Percentiles rank a stretch among this genome's conserved stretches.
These are phyloP conservation scores for Betta splendens DNA, from an alignment of 2,797 vertebrate species.

Conservation along the genomic window DNA sequence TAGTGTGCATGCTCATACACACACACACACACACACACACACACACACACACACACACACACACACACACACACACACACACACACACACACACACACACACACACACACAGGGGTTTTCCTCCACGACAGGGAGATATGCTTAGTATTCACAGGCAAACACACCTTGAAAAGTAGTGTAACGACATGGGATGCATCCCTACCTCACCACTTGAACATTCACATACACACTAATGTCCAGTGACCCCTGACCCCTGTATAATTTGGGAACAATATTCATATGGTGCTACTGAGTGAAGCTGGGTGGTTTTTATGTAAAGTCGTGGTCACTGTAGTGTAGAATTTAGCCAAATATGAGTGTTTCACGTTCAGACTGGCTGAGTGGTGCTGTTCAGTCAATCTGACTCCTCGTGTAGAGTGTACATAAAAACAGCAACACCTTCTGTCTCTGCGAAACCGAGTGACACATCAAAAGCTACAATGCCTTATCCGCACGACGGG, in stretches of 20 bases:
- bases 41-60: constrained; percentile 26
- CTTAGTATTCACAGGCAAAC: constrained; percentile 31
- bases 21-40: constrained; percentile 29
- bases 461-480: constrained; percentile 35
- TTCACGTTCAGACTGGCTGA: constrained; percentile 29
- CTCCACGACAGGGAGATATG: constrained; percentile 56
- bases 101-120: constrained; percentile 46
- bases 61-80: constrained; percentile 22
- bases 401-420: constrained; percentile 28
- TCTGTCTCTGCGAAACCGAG: constrained; percentile 27
- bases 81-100: constrained; percentile 33
- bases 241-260: constrained; percentile 68
- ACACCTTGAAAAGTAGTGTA: constrained; percentile 39
- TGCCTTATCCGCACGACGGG: constrained; percentile 56
- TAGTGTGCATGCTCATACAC: constrained; percentile 51
- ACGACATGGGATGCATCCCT: constrained; percentile 60
- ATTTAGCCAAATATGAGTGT: constrained; percentile 58
- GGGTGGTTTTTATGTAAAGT: constrained; percentile 60
- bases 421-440: constrained; percentile 51
- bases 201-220: constrained; percentile 55
- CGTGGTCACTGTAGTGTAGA: constrained; percentile 40
- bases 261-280: constrained; percentile 80
- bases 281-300: constrained; percentile 73
- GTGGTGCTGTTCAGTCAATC: constrained; percentile 9
- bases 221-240: constrained; percentile 48